These are phyloP conservation scores for Pleuronectes platessa DNA, from an alignment of 2,113 vertebrate species.

Conservation along the genomic window DNA sequence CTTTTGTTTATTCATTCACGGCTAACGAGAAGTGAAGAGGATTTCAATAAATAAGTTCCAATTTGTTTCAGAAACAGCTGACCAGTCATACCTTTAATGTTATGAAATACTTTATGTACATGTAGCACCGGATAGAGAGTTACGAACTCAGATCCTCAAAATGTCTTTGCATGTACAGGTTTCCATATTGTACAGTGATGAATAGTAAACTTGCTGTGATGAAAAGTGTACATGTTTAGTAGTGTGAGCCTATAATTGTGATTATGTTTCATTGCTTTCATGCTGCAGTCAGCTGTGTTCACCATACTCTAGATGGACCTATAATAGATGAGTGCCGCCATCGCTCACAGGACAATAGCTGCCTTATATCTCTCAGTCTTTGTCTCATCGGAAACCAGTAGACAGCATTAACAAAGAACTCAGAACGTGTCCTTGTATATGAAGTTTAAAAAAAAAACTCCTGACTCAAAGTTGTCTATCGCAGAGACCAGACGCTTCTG, in stretches of 20 bases:
- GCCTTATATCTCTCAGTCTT: neutral
- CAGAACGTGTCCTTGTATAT: constrained; percentile 8
- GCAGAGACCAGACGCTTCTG: constrained; percentile 19
- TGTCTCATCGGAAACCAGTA: neutral
- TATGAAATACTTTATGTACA: neutral
- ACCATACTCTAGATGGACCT: neutral
- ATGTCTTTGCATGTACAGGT: neutral
- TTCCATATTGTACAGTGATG: neutral
- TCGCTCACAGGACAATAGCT: constrained; percentile 9
- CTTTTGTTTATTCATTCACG: too few relatives aligned
- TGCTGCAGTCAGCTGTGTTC: neutral
- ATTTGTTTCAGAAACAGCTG: too few relatives aligned
- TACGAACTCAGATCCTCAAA: neutral
- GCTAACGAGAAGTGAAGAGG: too few relatives aligned
- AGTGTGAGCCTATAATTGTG: neutral
- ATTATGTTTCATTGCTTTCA: neutral
- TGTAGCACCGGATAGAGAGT: neutral
- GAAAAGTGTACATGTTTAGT: neutral
- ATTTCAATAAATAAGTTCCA: too few relatives aligned
- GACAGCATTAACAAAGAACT: constrained; percentile 15
- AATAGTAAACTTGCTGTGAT: neutral
- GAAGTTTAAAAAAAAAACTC: constrained; percentile 1
- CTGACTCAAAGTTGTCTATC: constrained; percentile 19
- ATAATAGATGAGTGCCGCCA: neutral
- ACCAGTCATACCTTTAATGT: neutral